Evolutionary conservation across 2,888 invertebrate species (phyloP).

Genomic region (Galerucella nymphaeae): DNA sequence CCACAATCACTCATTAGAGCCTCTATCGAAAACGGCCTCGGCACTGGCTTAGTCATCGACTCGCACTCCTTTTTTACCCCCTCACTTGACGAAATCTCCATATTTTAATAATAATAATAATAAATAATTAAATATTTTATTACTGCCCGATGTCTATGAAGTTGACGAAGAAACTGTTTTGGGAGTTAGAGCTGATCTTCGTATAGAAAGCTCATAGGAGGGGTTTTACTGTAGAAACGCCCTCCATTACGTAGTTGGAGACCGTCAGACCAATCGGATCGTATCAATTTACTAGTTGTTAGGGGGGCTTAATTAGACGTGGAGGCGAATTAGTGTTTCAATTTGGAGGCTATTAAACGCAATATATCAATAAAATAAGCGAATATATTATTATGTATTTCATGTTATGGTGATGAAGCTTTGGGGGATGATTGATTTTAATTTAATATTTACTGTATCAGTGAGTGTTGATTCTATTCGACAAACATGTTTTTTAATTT

Average conservation of each 20-base stretch:
- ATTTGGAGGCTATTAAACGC: conserved; percentile 43
- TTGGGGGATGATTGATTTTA: conserved; percentile 8
- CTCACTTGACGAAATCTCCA: conserved; percentile 53
- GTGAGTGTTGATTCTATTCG: neutral
- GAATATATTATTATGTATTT: neutral
- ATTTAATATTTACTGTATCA: neutral
- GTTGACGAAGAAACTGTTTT: conserved; percentile 8
- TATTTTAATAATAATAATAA: no score
- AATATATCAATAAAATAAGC: conserved; percentile 43
- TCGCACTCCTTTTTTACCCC: conserved; percentile 46
- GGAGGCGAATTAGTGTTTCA: conserved; percentile 40
- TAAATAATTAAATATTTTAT: no score
- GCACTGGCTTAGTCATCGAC: conserved; percentile 63
- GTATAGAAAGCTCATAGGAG: conserved; percentile 8
- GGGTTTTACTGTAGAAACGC: conserved; percentile 35
- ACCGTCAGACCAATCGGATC: conserved; percentile 41
- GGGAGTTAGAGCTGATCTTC: conserved; percentile 1
- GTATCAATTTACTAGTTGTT: conserved; percentile 42
- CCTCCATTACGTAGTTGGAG: conserved; percentile 50
- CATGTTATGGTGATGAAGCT: no score
- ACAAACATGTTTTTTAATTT: no score
- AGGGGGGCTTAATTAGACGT: conserved; percentile 50
- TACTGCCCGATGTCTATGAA: neutral
- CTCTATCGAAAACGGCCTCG: conserved; percentile 74
- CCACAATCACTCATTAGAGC: conserved; percentile 68